A percentile compares a stretch with the other conserved stretches of the same genome.
Conservation (phyloP, 2,888 invertebrate genomes). For the Microctonus brassicae region DNA sequence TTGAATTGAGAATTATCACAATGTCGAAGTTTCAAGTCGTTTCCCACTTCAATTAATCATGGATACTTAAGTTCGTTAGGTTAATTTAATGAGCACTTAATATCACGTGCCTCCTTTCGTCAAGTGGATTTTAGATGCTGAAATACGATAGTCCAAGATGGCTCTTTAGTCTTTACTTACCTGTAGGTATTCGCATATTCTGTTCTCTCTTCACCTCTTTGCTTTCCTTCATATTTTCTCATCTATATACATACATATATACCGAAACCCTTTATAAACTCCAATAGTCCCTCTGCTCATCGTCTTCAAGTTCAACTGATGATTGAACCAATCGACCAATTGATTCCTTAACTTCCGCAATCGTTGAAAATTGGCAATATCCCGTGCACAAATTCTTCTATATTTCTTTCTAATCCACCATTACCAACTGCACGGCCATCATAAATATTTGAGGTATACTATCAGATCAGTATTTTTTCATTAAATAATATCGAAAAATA, state of each 20-base stretch:
- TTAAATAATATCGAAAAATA: too few species aligned
- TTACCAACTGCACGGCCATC: background rate
- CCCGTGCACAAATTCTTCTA: conserved; percentile 56
- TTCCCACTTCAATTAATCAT: conserved; percentile 52
- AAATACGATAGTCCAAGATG: background rate
- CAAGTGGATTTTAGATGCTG: conserved; percentile 38
- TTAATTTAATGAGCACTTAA: conserved; percentile 57
- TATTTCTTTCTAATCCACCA: conserved; percentile 24
- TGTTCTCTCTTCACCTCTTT: too few species aligned
- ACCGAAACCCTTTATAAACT: too few species aligned
- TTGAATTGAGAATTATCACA: conserved; percentile 18
- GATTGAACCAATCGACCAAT: conserved; percentile 40
- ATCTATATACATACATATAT: too few species aligned
- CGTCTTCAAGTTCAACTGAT: conserved; percentile 27
- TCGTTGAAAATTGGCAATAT: conserved; percentile 59
- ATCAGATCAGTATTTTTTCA: too few species aligned
- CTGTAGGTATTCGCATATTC: background rate
- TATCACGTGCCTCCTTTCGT: conserved; percentile 44
- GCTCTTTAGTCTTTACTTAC: conserved; percentile 3
- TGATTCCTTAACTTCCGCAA: conserved; percentile 52
- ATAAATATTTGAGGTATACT: background rate
- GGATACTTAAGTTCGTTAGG: conserved; percentile 52
- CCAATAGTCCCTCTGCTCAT: too few species aligned
- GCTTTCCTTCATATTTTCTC: background rate
- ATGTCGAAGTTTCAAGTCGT: conserved; percentile 28